These are phyloP conservation scores for Hassar affinis DNA, from an alignment of 2,113 vertebrate genomes.

Conservation along the genomic window DNA sequence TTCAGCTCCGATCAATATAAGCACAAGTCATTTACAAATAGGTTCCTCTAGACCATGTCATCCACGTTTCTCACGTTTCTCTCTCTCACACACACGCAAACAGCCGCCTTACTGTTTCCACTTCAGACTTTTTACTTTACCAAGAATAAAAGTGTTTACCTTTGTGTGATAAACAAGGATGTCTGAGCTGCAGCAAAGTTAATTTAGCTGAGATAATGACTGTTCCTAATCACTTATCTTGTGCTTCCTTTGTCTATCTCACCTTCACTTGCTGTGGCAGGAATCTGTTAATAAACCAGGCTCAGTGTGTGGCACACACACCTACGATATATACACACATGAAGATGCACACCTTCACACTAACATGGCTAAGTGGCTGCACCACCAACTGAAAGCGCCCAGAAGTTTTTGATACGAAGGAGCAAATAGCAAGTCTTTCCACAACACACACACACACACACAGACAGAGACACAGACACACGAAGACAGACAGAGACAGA, in stretches of 20 bases:
- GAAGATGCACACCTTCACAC: constrained; percentile 11
- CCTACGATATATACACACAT: neutral
- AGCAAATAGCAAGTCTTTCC: neutral
- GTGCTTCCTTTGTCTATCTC: constrained; percentile 1
- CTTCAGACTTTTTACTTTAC: neutral
- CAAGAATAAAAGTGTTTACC: neutral
- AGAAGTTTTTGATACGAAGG: neutral
- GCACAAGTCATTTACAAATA: neutral
- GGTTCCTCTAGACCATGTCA: neutral
- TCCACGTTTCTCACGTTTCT: neutral
- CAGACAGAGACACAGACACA: too few species aligned
- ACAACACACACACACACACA: neutral
- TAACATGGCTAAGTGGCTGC: neutral
- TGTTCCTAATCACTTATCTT: neutral
- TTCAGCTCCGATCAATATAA: constrained; percentile 26
- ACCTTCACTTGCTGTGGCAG: constrained; percentile 7
- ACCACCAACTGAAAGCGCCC: neutral
- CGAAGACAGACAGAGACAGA: too few species aligned
- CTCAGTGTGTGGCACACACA: constrained; percentile 11
- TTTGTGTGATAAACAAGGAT: neutral
- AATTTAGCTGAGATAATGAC: neutral
- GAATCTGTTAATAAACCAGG: constrained; percentile 23
- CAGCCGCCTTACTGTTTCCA: neutral
- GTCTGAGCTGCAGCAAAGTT: neutral
- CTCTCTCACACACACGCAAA: neutral